Evolutionary conservation across 1,140 invertebrate genomes (phyloP), one percentile per base, ranked within the genome.

Genomic region (Condylostylus longicornis): DNA sequence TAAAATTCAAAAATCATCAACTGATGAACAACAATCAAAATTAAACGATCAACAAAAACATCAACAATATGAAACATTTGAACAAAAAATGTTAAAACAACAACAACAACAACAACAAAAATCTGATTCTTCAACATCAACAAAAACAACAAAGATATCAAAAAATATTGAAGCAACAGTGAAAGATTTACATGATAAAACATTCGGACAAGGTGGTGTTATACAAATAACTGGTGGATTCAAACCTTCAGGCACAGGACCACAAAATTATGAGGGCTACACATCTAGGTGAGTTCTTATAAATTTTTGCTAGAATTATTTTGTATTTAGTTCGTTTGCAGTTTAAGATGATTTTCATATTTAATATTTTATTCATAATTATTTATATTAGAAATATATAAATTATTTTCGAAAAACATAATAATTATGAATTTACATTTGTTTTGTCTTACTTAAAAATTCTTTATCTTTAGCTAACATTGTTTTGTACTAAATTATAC

Each of bases 181-280:
- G 18, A 50, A 60, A 35, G 58, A 61, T 47, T 37, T 61, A 13
- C 57, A 61, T 37, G 57, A 61, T 34, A 61, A 61, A 35, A 61
- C 58, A 30, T 61, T 57, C 23, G 57, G 58, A 18, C 54, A 58
- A 35, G 53, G 50, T 33, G 57, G 57, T 5, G 57, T 61, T 9
- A 47, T 60, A 15, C 50, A 57, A 37, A 37, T 61, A 12, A 58
- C 54, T 4, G 43, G 46, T 18, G 50, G 46, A 31, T 33, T 37
- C 14, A 22, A 17, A 22, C 5, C 32, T n/a, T 50, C 41, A 33
- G 38, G 50, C 7, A 52, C 55, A 42, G 18, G 10, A 35, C 53
- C 56, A 2, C 67, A 70, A 47, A 70, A 61, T 42, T 71, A 71
- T 47, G 70, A 72, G 40, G 70, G 69, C 13, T 72, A 70, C 49